Evolutionary conservation across 1,140 invertebrate genomes (phyloP), one percentile per base, ranked within the genome.

Genomic region (Latrodectus geometricus): DNA sequence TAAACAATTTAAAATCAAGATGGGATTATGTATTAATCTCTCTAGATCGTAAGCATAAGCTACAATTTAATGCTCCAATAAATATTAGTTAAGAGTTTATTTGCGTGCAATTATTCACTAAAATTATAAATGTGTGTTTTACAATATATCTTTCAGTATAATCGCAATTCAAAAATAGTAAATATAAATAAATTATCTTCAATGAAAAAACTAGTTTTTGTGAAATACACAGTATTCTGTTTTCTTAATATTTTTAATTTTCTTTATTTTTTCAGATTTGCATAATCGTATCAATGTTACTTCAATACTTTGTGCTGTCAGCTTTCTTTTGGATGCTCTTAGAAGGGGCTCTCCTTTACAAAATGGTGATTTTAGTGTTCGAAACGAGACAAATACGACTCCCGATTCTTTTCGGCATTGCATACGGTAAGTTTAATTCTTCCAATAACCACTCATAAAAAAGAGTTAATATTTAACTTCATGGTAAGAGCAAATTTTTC

Each of bases 261-360:
- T 68, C 8, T 87, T 12, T 77, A 8, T 7, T 54, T n/a, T 72
- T 88, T 23, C 50, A 80, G 48, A 17, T 75, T 48, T 92, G 92
- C 86, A 89, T 90, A 17, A 81, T 91, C 4, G 90, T 92, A 7
- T 92, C 92, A 56, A 90, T 89, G 0, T 48, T 91, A 9, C 89
- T 92, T 5, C 91, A 92, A 81, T 92, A 90, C 88, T 89, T 90
- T 49, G 91, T 92, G 83, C 88, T 92, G 48, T 88, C 89, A 9
- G 88, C 91, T 0, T 92, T 92, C 87, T 89, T 89, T 66, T 92
- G 92, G 92, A 92, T 92, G 92, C 90, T 91, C 77, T 88, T 92
- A 73, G 92, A 92, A 89, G 92, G 92, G 8, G 89, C 91, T 11
- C 91, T 92, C 86, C 89, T 92, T 5, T 92, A 92, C 86, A 89